Conservation (phyloP, 2,797 vertebrate species). For the Tragopan temminckii region DNA sequence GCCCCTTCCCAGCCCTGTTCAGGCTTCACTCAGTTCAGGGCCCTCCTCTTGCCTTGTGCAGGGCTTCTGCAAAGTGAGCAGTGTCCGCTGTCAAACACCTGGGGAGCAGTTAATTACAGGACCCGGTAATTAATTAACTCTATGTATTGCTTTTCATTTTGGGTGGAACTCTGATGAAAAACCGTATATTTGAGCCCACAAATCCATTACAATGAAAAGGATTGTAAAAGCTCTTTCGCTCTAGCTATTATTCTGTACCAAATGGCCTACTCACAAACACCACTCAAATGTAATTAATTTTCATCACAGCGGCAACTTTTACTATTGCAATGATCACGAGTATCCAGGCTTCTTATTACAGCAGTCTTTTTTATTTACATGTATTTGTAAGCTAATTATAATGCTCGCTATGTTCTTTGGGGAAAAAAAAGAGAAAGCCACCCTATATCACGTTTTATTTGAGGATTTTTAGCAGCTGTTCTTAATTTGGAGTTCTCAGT, state of each 20-base stretch:
- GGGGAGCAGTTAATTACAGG: conserved; percentile 49
- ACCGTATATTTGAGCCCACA: conserved; percentile 9
- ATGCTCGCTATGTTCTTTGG: background rate
- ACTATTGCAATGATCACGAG: background rate
- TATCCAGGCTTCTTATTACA: background rate
- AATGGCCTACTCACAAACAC: background rate
- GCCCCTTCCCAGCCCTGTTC: background rate
- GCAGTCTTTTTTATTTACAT: background rate
- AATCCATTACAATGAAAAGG: conserved; percentile 48
- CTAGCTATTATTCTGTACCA: background rate
- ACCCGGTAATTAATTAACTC: conserved; percentile 43
- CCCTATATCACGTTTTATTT: background rate
- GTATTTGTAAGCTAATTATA: background rate
- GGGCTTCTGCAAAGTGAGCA: fast-evolving
- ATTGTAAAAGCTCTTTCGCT: conserved; percentile 23
- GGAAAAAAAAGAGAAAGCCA: background rate
- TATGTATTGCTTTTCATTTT: conserved; percentile 20
- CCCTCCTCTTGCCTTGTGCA: background rate
- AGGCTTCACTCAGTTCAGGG: background rate
- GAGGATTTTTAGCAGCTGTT: background rate
- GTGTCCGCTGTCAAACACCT: background rate
- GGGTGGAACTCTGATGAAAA: conserved; percentile 34
- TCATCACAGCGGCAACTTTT: background rate
- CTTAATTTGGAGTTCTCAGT: background rate
- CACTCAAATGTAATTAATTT: conserved; percentile 44